Evolutionary conservation across 2,113 vertebrate species (phyloP).

Genomic region (Vidua macroura): DNA sequence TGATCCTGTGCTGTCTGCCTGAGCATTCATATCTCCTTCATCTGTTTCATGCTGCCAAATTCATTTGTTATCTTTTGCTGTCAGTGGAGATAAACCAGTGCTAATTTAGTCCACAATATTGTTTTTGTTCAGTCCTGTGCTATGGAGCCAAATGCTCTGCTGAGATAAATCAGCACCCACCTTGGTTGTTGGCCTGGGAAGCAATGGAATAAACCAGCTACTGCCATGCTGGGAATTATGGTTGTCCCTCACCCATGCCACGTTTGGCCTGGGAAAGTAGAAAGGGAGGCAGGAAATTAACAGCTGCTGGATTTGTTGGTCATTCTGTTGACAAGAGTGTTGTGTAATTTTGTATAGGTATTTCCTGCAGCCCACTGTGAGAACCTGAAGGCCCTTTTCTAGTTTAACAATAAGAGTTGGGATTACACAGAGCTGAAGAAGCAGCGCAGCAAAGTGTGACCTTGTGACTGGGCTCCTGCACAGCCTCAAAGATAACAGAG

Average conservation of each 20-base stretch:
- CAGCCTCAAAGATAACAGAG: neutral
- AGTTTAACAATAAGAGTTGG: neutral
- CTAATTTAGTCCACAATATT: conserved; percentile 1
- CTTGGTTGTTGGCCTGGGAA: neutral
- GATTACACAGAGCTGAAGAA: neutral
- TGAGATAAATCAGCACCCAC: neutral
- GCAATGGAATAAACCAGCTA: neutral
- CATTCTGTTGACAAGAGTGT: neutral
- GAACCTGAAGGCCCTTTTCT: neutral
- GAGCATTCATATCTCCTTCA: neutral
- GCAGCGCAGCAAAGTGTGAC: neutral
- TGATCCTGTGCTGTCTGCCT: neutral
- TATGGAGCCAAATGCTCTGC: neutral
- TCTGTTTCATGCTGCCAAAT: neutral
- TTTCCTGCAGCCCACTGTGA: neutral
- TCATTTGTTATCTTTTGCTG: neutral
- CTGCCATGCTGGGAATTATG: rapidly evolving
- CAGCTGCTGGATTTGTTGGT: neutral
- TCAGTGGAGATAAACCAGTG: neutral
- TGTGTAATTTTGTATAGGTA: neutral
- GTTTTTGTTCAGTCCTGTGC: neutral
- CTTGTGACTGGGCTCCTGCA: neutral
- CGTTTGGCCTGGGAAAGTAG: neutral
- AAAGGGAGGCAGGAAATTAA: neutral
- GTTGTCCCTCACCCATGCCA: neutral